Evolutionary conservation across 2,888 invertebrate species (phyloP).

Genomic region (Hybos culiciformis): DNA sequence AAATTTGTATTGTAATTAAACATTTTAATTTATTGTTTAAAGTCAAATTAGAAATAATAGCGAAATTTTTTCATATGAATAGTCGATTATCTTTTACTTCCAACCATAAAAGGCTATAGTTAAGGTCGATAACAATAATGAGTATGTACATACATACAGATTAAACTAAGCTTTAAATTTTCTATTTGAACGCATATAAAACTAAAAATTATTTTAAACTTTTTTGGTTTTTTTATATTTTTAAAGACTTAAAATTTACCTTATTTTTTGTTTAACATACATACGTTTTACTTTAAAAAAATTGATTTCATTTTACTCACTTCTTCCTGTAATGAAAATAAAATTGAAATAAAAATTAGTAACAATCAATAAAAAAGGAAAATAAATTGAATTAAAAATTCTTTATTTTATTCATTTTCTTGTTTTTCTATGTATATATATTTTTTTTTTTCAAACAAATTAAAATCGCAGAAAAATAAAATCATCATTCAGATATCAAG

Average conservation of each 20-base stretch:
- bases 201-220: neutral
- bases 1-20: too few relatives aligned
- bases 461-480: neutral
- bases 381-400: neutral
- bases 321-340: constrained; percentile 33
- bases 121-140: too few relatives aligned
- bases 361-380: neutral
- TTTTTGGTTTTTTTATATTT: neutral
- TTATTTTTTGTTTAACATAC: neutral
- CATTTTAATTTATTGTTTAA: too few relatives aligned
- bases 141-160: too few relatives aligned
- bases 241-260: neutral
- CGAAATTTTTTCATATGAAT: too few relatives aligned
- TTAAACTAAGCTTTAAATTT: too few relatives aligned
- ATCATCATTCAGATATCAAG: too few relatives aligned
- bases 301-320: constrained; percentile 24
- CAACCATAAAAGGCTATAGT: too few relatives aligned
- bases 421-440: neutral
- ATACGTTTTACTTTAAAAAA: neutral
- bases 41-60: too few relatives aligned
- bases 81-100: too few relatives aligned
- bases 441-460: neutral
- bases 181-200: too few relatives aligned
- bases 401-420: neutral
- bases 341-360: constrained; percentile 13